Base-by-base conservation (phyloP, 2,888 invertebrate genomes). In the Ceramica pisi region DNA sequence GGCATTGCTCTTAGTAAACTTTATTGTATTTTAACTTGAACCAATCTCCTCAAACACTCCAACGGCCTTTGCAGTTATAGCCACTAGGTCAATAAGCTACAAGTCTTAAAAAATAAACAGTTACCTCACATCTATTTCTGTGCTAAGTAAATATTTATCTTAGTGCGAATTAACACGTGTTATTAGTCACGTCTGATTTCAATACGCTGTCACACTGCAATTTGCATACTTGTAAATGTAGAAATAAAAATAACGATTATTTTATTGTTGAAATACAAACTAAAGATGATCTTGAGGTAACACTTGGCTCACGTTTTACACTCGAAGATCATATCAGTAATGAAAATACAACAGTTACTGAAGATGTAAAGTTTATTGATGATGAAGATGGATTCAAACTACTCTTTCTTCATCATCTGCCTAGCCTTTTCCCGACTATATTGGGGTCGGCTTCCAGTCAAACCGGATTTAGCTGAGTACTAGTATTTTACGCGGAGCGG, bases 61-160 rank as follows among this genome's bases (percentile, higher is more conserved):
- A 38, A n/a, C 19, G 9, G 61, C 38, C 55, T 59, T 59, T 62
- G 51, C 53, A 78, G 23, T n/a, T 76, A 10, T 14, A 21, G 1
- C 8, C 31, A 55, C 21, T 74, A 31, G 64, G 75, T 69, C 74
- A 80, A 65, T 61, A 75, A 44, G 60, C 23, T 26, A 38, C 46
- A 38, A 67, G 31, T 68, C 23, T 78, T 35, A 35, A 48, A 71
- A 76, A 76, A 62, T 53, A 70, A 76, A 68, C 46, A 35, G 60
- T 76, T 64, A 67, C 35, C 55, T 80, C 85, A 84, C 48, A 21
- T 56, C 59, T 82, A 84, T 82, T 74, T 72, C 56, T 66, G 72
- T 60, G 44, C 60, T 38, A 63, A 67, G 50, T 66, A 35, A 84
- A 76, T 84, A 73, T 84, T 84, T 71, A 66, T 61, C 46, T 71